A percentile compares a stretch with the other conserved stretches of the same genome.
These are phyloP conservation scores for Anadara kagoshimensis DNA, from an alignment of 1,140 invertebrate genomes.

Conservation along the genomic window DNA sequence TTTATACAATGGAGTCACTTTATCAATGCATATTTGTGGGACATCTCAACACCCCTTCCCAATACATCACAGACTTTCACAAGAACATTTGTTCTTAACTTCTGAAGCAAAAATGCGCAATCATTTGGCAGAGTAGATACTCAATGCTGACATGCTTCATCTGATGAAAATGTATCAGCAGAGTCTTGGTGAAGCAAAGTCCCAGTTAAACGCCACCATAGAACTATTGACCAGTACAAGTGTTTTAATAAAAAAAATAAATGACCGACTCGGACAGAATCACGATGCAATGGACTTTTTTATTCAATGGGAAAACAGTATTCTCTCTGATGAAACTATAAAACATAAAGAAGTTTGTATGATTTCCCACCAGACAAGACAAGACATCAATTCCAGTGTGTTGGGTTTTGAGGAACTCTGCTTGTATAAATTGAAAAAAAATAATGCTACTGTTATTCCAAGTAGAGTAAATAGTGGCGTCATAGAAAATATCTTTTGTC, in stretches of 20 bases:
- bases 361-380: neutral
- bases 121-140: constrained; percentile 8
- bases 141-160: constrained; percentile 21
- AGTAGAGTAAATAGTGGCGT: constrained; percentile 7
- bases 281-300: neutral
- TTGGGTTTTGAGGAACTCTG: constrained; percentile 13
- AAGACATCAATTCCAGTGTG: neutral
- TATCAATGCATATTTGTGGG: neutral
- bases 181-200: neutral
- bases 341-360: constrained; percentile 3
- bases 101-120: constrained; percentile 26
- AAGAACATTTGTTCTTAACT: constrained; percentile 16
- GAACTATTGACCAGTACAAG: constrained; percentile 17
- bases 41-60: constrained; percentile 8
- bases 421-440: neutral
- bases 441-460: neutral
- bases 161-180: constrained; percentile 9
- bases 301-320: neutral
- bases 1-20: constrained; percentile 1
- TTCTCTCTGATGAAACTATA: neutral
- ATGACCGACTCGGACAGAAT: constrained; percentile 4
- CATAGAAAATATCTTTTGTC: constrained; percentile 12
- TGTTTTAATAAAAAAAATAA: constrained; percentile 4
- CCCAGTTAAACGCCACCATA: neutral
- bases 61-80: constrained; percentile 1